phyloP scores from a whole-genome alignment of 2,797 vertebrate species.

The Xiphorhynchus erythropygius region DNA sequence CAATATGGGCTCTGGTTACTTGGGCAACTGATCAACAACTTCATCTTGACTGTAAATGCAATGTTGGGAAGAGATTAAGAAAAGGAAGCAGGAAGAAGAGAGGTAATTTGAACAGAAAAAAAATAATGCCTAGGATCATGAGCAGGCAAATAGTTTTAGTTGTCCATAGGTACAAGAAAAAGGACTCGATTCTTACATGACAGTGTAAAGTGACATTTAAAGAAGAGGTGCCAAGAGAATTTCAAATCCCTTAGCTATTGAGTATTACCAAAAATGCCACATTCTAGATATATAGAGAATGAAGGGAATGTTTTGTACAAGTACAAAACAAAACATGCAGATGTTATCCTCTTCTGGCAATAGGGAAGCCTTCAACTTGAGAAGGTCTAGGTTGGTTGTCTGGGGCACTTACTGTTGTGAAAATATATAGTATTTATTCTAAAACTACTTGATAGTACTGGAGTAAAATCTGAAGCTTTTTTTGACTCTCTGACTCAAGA shows the following conservation, averaged over 20 bases:
- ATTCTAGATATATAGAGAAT: neutral
- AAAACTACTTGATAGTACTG: neutral
- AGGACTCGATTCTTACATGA: neutral
- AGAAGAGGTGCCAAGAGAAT: neutral
- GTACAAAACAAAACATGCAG: neutral
- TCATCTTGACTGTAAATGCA: neutral
- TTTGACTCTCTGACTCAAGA: neutral
- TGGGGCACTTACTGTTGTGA: neutral
- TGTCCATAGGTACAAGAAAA: neutral
- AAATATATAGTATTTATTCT: neutral
- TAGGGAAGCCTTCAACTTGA: neutral
- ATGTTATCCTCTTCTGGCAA: neutral
- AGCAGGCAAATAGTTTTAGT: neutral
- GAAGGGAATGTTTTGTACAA: neutral
- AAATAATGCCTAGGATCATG: neutral
- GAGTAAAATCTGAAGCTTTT: neutral
- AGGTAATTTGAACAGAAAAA: neutral
- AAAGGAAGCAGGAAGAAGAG: neutral
- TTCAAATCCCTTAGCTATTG: neutral
- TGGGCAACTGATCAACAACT: neutral
- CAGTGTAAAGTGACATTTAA: neutral
- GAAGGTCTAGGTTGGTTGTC: neutral
- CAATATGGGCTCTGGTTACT: neutral
- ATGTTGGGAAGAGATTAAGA: neutral
- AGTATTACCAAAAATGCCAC: neutral